Evolutionary conservation across 1,140 invertebrate species (phyloP).

Genomic region (Cyphomyrmex costatus): DNA sequence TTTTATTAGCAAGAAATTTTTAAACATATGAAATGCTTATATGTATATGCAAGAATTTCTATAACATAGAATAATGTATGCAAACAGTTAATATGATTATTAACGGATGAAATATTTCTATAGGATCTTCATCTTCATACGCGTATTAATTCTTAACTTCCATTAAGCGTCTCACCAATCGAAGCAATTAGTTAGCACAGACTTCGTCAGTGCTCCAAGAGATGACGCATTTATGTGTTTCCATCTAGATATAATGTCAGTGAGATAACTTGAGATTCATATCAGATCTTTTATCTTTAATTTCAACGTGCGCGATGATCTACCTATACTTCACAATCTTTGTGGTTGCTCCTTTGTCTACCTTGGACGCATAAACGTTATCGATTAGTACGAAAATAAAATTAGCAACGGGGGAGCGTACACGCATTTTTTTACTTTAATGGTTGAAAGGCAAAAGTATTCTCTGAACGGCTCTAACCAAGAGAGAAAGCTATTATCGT

Average conservation of each 20-base stretch:
- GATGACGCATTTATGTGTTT: slow-evolving; percentile 30
- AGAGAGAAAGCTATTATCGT: slow-evolving; percentile 5
- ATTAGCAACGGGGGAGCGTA: slow-evolving; percentile 45
- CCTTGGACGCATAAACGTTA: slow-evolving; percentile 41
- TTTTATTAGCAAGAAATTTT: neutral
- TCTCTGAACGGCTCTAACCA: neutral
- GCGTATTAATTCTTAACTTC: neutral
- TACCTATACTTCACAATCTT: slow-evolving; percentile 34
- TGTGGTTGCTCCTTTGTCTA: slow-evolving; percentile 47
- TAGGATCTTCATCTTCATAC: neutral
- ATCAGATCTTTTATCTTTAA: slow-evolving; percentile 28
- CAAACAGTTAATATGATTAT: neutral
- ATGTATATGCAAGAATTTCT: neutral
- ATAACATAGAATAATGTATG: neutral
- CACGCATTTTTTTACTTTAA: slow-evolving; percentile 53
- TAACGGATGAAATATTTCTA: neutral
- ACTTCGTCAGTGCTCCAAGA: neutral
- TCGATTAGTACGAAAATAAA: slow-evolving; percentile 57
- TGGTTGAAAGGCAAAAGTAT: slow-evolving; percentile 32
- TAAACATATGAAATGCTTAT: neutral
- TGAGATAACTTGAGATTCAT: slow-evolving; percentile 13
- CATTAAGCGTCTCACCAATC: neutral
- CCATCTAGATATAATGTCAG: neutral
- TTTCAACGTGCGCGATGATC: slow-evolving; percentile 39
- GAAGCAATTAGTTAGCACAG: neutral